Conservation (phyloP, 1,140 invertebrate species). For the Neoseiulus cucumeris region DNA sequence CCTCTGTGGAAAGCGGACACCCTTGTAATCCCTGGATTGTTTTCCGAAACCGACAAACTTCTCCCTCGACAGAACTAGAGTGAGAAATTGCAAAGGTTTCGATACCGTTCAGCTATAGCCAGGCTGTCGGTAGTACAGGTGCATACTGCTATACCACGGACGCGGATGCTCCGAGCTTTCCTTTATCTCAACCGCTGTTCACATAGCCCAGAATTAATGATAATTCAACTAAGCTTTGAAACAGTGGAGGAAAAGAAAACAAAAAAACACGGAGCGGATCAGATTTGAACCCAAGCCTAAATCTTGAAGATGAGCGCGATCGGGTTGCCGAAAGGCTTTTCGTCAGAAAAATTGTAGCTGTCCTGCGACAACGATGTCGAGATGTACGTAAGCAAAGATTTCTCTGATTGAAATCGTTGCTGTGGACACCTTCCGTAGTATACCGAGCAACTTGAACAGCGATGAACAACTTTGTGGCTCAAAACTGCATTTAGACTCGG, state of each 20-base stretch:
- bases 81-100: constrained; percentile 7
- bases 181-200: too few species aligned
- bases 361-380: neutral
- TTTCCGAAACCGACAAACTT: constrained; percentile 1
- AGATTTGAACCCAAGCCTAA: too few species aligned
- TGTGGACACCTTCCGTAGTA: neutral
- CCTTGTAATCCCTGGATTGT: constrained; percentile 1
- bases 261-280: too few species aligned
- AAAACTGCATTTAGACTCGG: constrained; percentile 7
- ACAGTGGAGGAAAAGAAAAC: too few species aligned
- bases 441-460: constrained; percentile 9
- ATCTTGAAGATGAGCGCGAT: too few species aligned
- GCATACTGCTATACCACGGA: too few species aligned
- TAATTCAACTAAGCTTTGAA: too few species aligned
- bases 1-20: neutral
- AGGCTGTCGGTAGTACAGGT: too few species aligned
- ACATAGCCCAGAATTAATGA: too few species aligned
- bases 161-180: too few species aligned
- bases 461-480: neutral
- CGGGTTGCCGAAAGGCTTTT: too few species aligned
- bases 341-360: too few species aligned
- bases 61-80: neutral
- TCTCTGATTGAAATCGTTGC: neutral
- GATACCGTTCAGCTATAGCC: neutral
- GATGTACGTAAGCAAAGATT: neutral